Evolutionary conservation across 1,140 invertebrate genomes (phyloP), one percentile per base, ranked within the genome.

Genomic region (Apis cerana): DNA sequence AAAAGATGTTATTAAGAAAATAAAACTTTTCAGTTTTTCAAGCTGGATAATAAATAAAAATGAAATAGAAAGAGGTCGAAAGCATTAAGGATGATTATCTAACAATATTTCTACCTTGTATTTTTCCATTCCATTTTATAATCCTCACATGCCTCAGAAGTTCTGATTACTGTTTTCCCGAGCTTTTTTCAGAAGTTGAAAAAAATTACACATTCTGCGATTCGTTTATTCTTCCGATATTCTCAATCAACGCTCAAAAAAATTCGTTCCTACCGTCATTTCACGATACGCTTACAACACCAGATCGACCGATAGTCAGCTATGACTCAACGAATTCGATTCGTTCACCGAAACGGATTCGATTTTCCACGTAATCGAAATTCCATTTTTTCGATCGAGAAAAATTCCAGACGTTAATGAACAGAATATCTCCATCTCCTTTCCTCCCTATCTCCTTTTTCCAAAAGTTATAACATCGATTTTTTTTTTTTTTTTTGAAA

Each of bases 351-450:
- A 62, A 72, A 80, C 78, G 58, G 43, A 80, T 19, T 72, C 78
- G 78, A 72, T 64, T 80, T 21, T 59, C 48, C 50, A 10, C 21
- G 78, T 72, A 80, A 80, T 80, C 78, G 71, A 71, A 61, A 74
- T 72, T 74, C 48, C 59, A 61, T 64, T 72, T 74, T 80, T 64
- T 52, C 50, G 21, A 21, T 4, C n/a, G 69, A 17, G 4, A 21
- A 19, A 54, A 80, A 23, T 64, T 61, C n/a, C 11, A 52, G 54
- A 64, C 43, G 50, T 72, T 72, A 33, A 80, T 71, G 48, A 72
- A 71, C 48, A 13, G 2, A 3, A 9, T 23, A n/a, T n/a, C 59
- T 27, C 17, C 19, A 54, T n/a, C 50, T 58, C 27, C 43, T 50
- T 50, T 59, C 33, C 19, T 2, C 23, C 7, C 12, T n/a, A 15